phyloP scores from a whole-genome alignment of 2,797 vertebrate genomes.

The Hipposideros larvatus region DNA sequence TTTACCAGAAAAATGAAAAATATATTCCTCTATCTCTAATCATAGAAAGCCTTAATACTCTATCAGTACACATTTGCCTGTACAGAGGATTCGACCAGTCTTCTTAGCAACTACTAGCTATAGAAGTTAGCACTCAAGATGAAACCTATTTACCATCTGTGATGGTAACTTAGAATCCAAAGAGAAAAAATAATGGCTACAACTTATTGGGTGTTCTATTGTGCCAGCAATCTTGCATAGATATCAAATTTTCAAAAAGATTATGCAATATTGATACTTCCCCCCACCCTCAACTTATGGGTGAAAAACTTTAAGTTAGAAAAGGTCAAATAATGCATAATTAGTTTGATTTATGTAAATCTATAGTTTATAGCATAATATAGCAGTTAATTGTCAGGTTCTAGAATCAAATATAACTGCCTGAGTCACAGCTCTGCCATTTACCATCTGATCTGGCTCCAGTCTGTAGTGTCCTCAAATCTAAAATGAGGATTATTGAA shows the following conservation, averaged over 20 bases:
- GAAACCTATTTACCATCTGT: not conserved
- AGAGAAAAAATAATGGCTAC: not conserved
- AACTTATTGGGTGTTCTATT: not conserved
- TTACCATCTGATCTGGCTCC: not conserved
- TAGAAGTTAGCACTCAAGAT: not conserved
- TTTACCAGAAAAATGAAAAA: not conserved
- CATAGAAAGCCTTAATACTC: not conserved
- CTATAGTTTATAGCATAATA: not conserved
- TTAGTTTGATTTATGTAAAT: not conserved
- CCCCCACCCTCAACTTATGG: not conserved
- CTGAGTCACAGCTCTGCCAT: not conserved
- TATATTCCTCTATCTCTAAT: not conserved
- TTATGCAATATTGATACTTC: not conserved
- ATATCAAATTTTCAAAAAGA: constrained; percentile 16
- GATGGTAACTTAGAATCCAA: not conserved
- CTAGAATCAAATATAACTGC: not conserved
- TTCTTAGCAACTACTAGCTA: not conserved
- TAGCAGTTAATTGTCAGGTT: not conserved
- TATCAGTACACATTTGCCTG: not conserved
- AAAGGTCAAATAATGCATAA: not conserved
- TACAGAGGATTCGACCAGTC: not conserved
- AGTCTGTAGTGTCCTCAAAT: not conserved
- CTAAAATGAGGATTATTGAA: not conserved
- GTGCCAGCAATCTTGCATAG: not conserved
- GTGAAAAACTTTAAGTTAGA: not conserved